Conservation (phyloP, 2,113 vertebrate genomes). For the Microtus montanus region DNA sequence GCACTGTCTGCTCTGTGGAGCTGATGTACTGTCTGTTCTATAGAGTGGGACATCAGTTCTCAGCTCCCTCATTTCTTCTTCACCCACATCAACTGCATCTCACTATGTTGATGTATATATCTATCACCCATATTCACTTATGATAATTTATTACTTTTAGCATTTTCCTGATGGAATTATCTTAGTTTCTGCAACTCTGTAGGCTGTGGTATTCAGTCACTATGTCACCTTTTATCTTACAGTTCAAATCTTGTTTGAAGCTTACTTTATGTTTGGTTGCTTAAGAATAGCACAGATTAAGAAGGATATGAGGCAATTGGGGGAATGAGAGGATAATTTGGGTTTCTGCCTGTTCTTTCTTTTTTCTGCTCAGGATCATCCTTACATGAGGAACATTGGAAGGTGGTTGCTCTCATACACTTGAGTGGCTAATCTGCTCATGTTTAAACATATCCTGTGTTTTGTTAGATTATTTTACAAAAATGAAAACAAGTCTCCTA, state of each 20-base stretch:
- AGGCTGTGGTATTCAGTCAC: slow-evolving; percentile 17
- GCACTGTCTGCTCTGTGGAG: background rate
- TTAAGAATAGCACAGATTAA: background rate
- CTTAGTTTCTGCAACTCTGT: slow-evolving; percentile 7
- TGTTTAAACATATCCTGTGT: background rate
- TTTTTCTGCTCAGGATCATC: background rate
- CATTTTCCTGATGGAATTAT: background rate
- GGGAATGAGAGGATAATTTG: background rate
- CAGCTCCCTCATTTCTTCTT: background rate
- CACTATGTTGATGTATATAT: background rate
- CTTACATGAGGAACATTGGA: background rate
- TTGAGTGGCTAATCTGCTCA: background rate
- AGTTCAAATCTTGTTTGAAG: slow-evolving; percentile 22
- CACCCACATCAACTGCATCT: background rate
- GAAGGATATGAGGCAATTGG: background rate
- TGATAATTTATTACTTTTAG: slow-evolving; percentile 5
- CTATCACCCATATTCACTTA: background rate
- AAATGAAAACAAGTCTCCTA: background rate
- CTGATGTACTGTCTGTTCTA: background rate
- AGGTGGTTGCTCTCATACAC: background rate
- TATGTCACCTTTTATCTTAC: background rate
- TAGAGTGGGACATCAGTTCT: background rate
- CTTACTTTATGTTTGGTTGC: slow-evolving; percentile 6
- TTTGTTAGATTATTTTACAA: slow-evolving; percentile 11
- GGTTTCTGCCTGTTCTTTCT: background rate